These are phyloP conservation scores for Scaptomyza flava DNA, from an alignment of 2,888 invertebrate species.

Conservation along the genomic window DNA sequence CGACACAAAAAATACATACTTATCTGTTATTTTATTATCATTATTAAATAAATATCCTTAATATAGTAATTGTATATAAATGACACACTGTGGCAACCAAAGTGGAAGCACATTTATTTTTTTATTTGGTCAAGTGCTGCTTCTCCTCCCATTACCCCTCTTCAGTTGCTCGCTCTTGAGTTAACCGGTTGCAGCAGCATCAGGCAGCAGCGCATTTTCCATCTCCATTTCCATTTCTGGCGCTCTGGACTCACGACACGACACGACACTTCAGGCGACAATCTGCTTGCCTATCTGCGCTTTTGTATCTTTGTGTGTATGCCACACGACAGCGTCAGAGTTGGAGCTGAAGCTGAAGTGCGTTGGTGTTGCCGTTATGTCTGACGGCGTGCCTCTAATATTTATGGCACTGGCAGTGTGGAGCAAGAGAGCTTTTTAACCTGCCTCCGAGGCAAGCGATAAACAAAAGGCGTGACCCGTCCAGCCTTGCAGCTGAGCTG, in stretches of 20 bases:
- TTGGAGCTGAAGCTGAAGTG: neutral
- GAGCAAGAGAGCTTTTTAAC: slow-evolving; percentile 13
- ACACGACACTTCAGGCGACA: slow-evolving; percentile 69
- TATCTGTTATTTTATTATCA: no score
- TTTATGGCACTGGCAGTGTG: slow-evolving; percentile 63
- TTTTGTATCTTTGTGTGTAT: slow-evolving; percentile 55
- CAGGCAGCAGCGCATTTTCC: slow-evolving; percentile 8
- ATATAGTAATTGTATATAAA: neutral
- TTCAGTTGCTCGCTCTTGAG: slow-evolving; percentile 7
- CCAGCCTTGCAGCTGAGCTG: slow-evolving; percentile 6
- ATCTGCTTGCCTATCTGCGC: slow-evolving; percentile 76
- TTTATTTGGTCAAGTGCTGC: slow-evolving; percentile 19
- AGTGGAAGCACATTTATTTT: neutral
- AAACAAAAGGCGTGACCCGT: slow-evolving; percentile 47
- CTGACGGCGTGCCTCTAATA: slow-evolving; percentile 56
- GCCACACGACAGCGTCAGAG: slow-evolving; percentile 14
- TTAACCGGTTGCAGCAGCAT: slow-evolving; percentile 14
- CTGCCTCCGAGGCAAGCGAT: slow-evolving; percentile 43
- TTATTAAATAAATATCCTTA: no score
- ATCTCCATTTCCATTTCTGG: slow-evolving; percentile 19
- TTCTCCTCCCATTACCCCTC: neutral
- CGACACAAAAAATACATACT: no score
- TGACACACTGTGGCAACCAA: neutral
- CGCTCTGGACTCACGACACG: slow-evolving; percentile 49
- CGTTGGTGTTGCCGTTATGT: slow-evolving; percentile 36